These are phyloP conservation scores for Toxotes chatareus DNA, from an alignment of 2,113 vertebrate species.

Conservation along the genomic window DNA sequence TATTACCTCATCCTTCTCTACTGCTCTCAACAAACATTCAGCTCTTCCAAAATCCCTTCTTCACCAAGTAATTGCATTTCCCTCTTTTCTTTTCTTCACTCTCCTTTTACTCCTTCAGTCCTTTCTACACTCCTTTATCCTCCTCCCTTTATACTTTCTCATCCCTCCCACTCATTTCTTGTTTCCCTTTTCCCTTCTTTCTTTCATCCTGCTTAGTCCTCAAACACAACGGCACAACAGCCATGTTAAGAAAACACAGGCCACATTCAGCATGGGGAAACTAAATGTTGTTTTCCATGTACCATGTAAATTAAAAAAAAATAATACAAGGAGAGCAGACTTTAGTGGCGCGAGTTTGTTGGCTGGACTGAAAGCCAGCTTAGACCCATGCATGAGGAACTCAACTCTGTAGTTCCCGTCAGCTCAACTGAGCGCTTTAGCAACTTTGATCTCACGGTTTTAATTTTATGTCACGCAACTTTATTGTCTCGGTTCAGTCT, in stretches of 20 bases:
- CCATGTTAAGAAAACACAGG: conserved; percentile 1
- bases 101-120: neutral
- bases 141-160: neutral
- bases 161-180: too few species aligned
- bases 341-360: neutral
- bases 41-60: neutral
- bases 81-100: neutral
- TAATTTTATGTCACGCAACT: neutral
- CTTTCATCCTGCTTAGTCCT: neutral
- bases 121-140: neutral
- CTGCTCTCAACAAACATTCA: neutral
- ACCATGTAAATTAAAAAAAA: neutral
- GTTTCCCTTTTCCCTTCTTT: too few species aligned
- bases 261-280: neutral
- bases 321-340: too few species aligned
- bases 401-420: too few species aligned
- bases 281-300: neutral
- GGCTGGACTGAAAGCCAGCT: neutral
- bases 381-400: neutral
- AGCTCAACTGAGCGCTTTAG: too few species aligned
- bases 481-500: too few species aligned
- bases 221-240: neutral
- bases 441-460: too few species aligned
- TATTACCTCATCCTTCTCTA: conserved; percentile 22
- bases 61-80: conserved; percentile 8